These are phyloP conservation scores for Oreochromis spilurus DNA, from an alignment of 2,113 vertebrate species.

Conservation along the genomic window DNA sequence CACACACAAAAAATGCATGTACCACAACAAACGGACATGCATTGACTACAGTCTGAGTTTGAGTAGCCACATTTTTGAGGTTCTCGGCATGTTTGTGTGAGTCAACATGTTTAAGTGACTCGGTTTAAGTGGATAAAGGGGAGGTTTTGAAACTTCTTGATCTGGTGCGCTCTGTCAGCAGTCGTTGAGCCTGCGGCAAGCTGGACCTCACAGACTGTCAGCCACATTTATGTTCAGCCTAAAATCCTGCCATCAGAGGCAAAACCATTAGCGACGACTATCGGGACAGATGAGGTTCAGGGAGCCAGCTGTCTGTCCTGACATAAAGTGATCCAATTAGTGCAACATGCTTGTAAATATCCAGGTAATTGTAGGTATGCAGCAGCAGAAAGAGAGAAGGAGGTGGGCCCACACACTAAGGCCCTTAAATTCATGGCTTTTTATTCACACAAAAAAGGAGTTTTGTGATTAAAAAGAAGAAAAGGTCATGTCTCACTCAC, in stretches of 20 bases:
- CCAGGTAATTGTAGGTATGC: background rate
- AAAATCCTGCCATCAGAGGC: background rate
- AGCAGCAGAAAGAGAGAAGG: background rate
- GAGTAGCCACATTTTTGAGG: conserved; percentile 1
- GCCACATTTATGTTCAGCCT: conserved; percentile 11
- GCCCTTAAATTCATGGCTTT: background rate
- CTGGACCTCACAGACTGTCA: conserved; percentile 40
- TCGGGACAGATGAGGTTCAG: background rate
- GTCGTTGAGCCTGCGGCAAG: background rate
- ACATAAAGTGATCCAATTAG: background rate
- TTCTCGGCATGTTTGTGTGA: conserved; percentile 3
- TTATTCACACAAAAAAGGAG: conserved; percentile 2
- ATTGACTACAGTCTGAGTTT: background rate
- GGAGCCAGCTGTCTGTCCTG: background rate
- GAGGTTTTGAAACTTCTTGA: background rate
- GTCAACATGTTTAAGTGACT: conserved; percentile 18
- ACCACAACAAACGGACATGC: conserved; percentile 7
- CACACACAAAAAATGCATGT: background rate
- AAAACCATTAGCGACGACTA: background rate
- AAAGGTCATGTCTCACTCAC: conserved; percentile 74
- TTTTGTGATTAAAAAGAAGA: conserved; percentile 14
- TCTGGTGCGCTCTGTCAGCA: conserved; percentile 9
- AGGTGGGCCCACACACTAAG: conserved; percentile 31
- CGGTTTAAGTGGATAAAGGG: conserved; percentile 1
- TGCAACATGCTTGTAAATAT: background rate